Base-by-base conservation (phyloP, 2,888 invertebrate genomes). In the Drosophila paracracens region DNA sequence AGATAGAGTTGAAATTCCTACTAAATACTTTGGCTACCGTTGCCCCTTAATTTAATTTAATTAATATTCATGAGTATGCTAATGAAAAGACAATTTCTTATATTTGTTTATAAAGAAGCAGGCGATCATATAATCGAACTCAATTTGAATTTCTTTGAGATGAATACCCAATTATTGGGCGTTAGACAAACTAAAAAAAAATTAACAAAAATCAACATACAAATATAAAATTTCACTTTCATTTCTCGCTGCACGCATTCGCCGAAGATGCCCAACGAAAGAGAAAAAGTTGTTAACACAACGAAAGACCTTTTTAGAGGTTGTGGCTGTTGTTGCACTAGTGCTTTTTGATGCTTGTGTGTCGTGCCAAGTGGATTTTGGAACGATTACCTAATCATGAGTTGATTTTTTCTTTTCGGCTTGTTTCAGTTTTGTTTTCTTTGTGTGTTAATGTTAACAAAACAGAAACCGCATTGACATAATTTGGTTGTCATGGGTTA, bases 381-480 rank as follows among this genome's bases (percentile, higher is more conserved):
- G 89, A 83, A 86, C 87, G 85, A 80, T 86, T 88, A 86, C 80
- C 82, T 80, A 86, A 86, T 87, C 89, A 76, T 85, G 85, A 85
- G 80, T 84, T 82, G 80, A 80, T 74, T 82, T 79, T 81, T 40
- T 67, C 64, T 50, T 36, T 65, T 48, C 54, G 60, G 54, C 61
- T 53, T 79, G 69, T 56, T 62, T 77, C 63, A 53, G 51, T 75
- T 75, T 65, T 67, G 67, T 70, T 79, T 68, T 71, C 63, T 62
- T 75, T 79, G 61, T 73, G 58, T 58, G 33, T 76, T 76, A 58
- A 61, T 76, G 64, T 69, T 66, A 74, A 74, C 66, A 54, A 63
- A 69, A 71, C 67, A 52, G 48, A 65, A 87, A 85, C 85, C 85
- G 74, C 80, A 81, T 79, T 79, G 81, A 79, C 79, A 79, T 80